Base-by-base conservation (phyloP, 2,888 invertebrate species). In the Quadriops clusia region DNA sequence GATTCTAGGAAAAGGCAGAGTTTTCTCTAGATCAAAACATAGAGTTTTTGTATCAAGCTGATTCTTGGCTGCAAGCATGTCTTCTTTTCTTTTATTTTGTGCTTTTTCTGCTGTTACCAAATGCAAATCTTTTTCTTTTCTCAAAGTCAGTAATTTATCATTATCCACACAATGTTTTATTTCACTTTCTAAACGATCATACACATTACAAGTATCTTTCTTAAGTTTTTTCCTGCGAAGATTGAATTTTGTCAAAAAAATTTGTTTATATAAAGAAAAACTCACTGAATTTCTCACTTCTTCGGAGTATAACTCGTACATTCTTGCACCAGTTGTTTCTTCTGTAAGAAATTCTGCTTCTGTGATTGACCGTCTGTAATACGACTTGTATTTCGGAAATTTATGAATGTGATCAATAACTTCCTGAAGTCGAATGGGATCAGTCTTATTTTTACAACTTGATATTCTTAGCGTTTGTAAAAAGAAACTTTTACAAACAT, bases 21-120 rank as follows among this genome's bases (percentile, higher is more conserved):
- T 45, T 39, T 48, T 45, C 26, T 47, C 26, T 21, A 48, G 26
- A 40, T 50, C 42, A 30, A 42, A 45, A 3, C 37, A 35, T 5
- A 43, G 17, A 11, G 31, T 31, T 30, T 40, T 36, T 14, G 26
- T 11, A 10, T 32, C 11, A 12, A 32, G 21, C 7, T 33, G 15
- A 15, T 14, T 18, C 12, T 17, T 24, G 12, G 38, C 34, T 21
- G 12, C 18, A n/a, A 22, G 9, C 16, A 36, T 30, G 18, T 40
- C 40, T 9, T 17, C 22, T 20, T 38, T 36, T 13, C 24, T 16
- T 37, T 32, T 27, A 28, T 20, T 20, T 26, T 32, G 34, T 7
- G 39, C 33, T 10, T 28, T 11, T 18, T 34, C 25, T 15, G 23
- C 25, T 13, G n/a, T n/a, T n/a, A n/a, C n/a, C n/a, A 12, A 10